These are phyloP conservation scores for Dicranocentrus wangi DNA, from an alignment of 2,888 invertebrate species.

Conservation along the genomic window DNA sequence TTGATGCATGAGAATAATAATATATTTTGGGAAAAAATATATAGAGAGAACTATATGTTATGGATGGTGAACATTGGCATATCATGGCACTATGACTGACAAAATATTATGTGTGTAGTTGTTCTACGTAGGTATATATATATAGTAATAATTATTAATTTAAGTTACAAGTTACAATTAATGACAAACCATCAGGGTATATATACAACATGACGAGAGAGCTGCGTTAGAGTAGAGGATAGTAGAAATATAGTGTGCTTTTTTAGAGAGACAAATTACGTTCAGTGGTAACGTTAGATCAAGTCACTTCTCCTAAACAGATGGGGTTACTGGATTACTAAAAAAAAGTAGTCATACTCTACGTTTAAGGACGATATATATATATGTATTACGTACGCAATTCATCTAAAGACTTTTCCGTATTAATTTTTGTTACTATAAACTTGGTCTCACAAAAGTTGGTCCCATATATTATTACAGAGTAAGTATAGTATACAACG, in stretches of 20 bases:
- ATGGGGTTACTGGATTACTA: slow-evolving; percentile 43
- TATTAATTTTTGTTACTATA: slow-evolving; percentile 18
- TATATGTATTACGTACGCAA: too few species aligned
- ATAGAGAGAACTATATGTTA: too few species aligned
- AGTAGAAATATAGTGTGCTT: slow-evolving; percentile 25
- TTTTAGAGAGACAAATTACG: slow-evolving; percentile 40
- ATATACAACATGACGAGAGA: slow-evolving; percentile 46
- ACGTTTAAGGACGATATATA: neutral
- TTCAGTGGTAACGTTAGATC: slow-evolving; percentile 50
- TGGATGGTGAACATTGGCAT: neutral
- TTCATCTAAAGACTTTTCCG: neutral
- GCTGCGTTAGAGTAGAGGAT: slow-evolving; percentile 51
- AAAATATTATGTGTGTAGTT: slow-evolving; percentile 14
- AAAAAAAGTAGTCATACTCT: slow-evolving; percentile 22
- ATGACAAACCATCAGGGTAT: slow-evolving; percentile 58
- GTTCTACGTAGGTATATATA: slow-evolving; percentile 24
- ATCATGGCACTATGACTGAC: slow-evolving; percentile 25
- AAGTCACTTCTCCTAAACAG: slow-evolving; percentile 39
- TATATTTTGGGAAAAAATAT: too few species aligned
- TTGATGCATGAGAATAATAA: too few species aligned
- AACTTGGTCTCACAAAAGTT: slow-evolving; percentile 23
- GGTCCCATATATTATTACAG: slow-evolving; percentile 5
- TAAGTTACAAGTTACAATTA: slow-evolving; percentile 48
- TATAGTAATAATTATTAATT: too few species aligned
- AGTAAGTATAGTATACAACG: slow-evolving; percentile 6